A percentile compares a stretch with the other conserved stretches of the same genome.
These are phyloP conservation scores for Chroicocephalus ridibundus DNA, from an alignment of 2,113 vertebrate genomes.

Conservation along the genomic window DNA sequence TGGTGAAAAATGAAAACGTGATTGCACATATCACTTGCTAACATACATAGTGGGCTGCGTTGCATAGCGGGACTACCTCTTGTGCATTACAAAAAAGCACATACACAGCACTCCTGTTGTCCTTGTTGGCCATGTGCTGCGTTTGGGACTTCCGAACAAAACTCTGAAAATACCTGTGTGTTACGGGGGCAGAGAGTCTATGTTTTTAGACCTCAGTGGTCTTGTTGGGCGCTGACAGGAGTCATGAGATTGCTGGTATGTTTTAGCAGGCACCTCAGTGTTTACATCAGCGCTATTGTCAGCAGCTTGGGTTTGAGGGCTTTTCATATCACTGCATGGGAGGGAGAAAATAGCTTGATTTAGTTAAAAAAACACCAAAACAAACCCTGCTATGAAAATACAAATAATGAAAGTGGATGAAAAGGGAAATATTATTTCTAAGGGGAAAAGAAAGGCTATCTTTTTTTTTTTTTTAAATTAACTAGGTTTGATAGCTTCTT, in stretches of 20 bases:
- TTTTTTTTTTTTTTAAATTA: background rate
- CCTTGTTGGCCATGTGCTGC: background rate
- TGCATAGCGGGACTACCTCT: background rate
- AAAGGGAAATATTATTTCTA: background rate
- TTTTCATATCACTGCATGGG: background rate
- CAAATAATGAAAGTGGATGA: background rate
- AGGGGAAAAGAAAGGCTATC: background rate
- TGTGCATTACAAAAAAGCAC: accelerated
- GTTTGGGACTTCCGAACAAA: background rate
- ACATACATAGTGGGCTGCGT: accelerated
- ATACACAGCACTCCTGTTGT: background rate
- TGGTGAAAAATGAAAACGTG: background rate
- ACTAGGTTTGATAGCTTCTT: background rate
- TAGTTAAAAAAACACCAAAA: background rate
- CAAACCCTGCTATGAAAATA: background rate
- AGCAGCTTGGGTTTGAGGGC: background rate
- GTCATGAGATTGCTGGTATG: background rate
- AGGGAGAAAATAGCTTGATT: background rate
- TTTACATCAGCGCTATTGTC: background rate
- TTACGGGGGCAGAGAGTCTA: background rate
- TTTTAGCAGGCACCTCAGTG: accelerated
- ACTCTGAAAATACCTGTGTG: background rate
- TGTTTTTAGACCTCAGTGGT: background rate
- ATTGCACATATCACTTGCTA: background rate
- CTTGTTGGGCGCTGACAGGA: background rate